Percentiles rank a stretch among this genome's conserved stretches.
Evolutionary conservation across 37 sponge, comb jelly and placozoan species (phyloP).

Genomic region (Haliclona indistincta): DNA sequence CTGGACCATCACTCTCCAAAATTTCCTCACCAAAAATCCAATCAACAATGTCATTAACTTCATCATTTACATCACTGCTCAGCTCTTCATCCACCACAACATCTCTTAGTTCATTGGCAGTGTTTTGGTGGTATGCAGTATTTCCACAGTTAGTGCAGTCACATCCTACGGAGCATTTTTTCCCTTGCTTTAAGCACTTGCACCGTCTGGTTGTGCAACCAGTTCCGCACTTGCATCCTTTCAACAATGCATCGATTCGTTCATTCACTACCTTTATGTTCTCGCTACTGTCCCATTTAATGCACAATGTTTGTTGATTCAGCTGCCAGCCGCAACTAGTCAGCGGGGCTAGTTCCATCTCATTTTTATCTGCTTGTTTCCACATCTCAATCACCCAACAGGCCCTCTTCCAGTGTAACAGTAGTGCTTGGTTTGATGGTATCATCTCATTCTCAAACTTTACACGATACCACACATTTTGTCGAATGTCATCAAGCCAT

Average conservation of each 20-base stretch:
- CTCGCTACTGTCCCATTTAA: slow-evolving; percentile 24
- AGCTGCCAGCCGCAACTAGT: slow-evolving; percentile 1
- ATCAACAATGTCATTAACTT: too few relatives aligned
- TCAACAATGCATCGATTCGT: too few relatives aligned
- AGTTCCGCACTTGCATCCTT: slow-evolving; percentile 27
- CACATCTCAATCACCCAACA: slow-evolving; percentile 37
- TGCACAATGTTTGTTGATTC: neutral
- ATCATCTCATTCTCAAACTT: slow-evolving; percentile 41
- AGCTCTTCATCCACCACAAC: too few relatives aligned
- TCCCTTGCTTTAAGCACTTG: neutral
- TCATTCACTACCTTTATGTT: slow-evolving; percentile 9
- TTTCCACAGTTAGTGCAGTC: too few relatives aligned
- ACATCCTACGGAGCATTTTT: slow-evolving; percentile 20
- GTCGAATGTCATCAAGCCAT: slow-evolving; percentile 26
- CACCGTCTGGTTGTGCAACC: slow-evolving; percentile 21
- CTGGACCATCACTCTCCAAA: too few relatives aligned
- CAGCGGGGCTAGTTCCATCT: slow-evolving; percentile 7
- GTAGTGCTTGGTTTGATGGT: slow-evolving; percentile 21
- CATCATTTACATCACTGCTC: too few relatives aligned
- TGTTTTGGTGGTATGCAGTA: too few relatives aligned
- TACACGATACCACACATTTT: slow-evolving; percentile 28
- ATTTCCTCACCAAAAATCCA: too few relatives aligned
- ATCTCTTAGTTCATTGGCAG: too few relatives aligned
- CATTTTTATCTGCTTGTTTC: slow-evolving; percentile 23
- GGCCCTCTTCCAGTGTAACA: slow-evolving; percentile 27